phyloP scores from a whole-genome alignment of 1,140 invertebrate species.

The Drosophila simulans region DNA sequence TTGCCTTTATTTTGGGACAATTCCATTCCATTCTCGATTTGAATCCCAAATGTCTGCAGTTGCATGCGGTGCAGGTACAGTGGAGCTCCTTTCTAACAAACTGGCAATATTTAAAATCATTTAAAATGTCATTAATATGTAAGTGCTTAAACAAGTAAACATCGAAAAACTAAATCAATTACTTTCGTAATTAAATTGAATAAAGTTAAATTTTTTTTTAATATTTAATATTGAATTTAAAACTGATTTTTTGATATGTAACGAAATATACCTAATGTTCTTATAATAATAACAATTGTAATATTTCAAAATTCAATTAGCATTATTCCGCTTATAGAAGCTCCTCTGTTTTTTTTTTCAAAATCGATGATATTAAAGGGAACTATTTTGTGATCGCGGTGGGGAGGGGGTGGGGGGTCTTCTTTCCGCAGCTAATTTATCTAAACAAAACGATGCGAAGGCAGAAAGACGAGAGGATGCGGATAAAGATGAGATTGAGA shows the following conservation, averaged over 20 bases:
- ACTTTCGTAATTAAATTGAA: too few species aligned
- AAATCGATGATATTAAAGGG: conserved; percentile 26
- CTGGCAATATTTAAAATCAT: neutral
- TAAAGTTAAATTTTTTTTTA: too few species aligned
- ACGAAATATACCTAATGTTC: too few species aligned
- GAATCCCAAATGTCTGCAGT: conserved; percentile 66
- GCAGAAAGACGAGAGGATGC: conserved; percentile 2
- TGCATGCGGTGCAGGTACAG: conserved; percentile 21
- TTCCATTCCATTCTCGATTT: conserved; percentile 38
- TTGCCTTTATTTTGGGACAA: conserved; percentile 51
- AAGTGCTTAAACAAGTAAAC: too few species aligned
- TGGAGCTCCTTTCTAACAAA: neutral
- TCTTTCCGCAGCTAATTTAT: conserved; percentile 63
- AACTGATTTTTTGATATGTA: too few species aligned
- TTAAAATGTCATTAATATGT: neutral
- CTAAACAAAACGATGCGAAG: conserved; percentile 38
- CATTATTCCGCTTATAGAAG: neutral
- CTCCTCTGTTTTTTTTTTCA: neutral
- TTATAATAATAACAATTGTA: too few species aligned
- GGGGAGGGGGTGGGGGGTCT: neutral
- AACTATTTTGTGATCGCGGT: neutral
- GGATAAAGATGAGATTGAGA: conserved; percentile 23
- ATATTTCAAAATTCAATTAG: neutral
- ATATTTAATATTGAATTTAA: too few species aligned
- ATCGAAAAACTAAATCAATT: too few species aligned